Base-by-base conservation (phyloP, 2,888 invertebrate species). In the Gortyna flavago region DNA sequence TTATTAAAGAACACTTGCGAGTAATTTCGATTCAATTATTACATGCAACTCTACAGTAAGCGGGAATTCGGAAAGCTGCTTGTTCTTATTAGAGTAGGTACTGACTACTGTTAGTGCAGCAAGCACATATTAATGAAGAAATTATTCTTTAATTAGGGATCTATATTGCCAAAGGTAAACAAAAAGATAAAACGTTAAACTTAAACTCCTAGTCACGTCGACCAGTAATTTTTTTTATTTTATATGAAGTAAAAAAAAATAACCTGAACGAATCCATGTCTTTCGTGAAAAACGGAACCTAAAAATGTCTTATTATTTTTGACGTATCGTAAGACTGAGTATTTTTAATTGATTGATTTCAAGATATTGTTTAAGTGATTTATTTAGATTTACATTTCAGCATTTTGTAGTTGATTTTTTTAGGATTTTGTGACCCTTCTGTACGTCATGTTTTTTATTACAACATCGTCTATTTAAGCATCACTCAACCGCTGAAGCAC, bases 241-340 rank as follows among this genome's bases (percentile, higher is more conserved):
- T 78, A 71, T 62, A 77, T 48, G 65, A 79, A 67, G 57, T 29
- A 68, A 41, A 41, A 57, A 57, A 70, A 79, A 85, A 81, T 44
- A 65, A 80, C 57, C 75, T 67, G 77, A 81, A 65, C 35, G 75
- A 57, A 85, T 77, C 77, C 70, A 84, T 87, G 79, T 85, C 69
- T 81, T 79, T 86, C 71, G 74, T 83, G 70, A 79, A 61, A 80
- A 85, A 74, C 81, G 72, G 38, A 82, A 79, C 75, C 65, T 78
- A 80, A 71, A 83, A 75, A 79, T 80, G 76, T 80, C 80, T 81
- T 80, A 85, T 84, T 85, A 82, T 86, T 82, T 81, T 88, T 90
- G 80, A 87, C 87, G 85, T 87, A 88, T 77, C 62, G 86, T 85
- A 91, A 91, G 91, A 91, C 91, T 91, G 91, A 91, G 79, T 91